Evolutionary conservation across 2,797 vertebrate genomes (phyloP), one percentile per base, ranked within the genome.

Genomic region (Arnoldichthys spilopterus): DNA sequence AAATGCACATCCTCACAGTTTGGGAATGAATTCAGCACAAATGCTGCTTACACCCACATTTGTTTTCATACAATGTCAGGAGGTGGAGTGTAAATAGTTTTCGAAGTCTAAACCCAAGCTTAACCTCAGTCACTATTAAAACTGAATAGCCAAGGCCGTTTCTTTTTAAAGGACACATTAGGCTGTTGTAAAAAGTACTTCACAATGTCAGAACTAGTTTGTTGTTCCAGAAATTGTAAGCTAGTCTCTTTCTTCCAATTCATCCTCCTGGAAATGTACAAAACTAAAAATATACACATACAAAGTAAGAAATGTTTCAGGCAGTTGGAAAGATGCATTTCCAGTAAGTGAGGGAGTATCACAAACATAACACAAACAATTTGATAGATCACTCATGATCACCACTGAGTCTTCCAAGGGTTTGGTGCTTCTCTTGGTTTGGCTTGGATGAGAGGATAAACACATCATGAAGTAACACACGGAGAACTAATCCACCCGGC

Each of bases 401-500:
- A 66, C 8, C 12, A 69, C 18, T 34, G 8, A 53, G 47, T 0
- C 15, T 47, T 47, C 13, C 26, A 26, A n/a, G 56, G 56, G 18
- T 71, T 59, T 70, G 43, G 12, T 53, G 37, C 13, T 61, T 61
- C 67, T 15, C 11, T 28, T 32, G 68, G 26, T 76, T 82, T 76
- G 68, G 67, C 74, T 43, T 59, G 59, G 75, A 70, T 88, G 86
- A 87, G 84, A 85, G 79, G 83, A 88, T 76, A 6, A 8, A 16
- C 13, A 59, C 64, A 13, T 89, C 84, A 86, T 86, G 70, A 74
- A 16, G 32, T 62, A 80, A 84, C 84, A 82, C n/a, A 40, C 37
- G 45, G 22, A 18, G 20, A 88, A 87, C 88, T 80, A 83, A 83
- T 83, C 87, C 71, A 32, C 68, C 47, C 64, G 37, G 82, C 86